Base-by-base conservation (phyloP, 2,113 vertebrate genomes). In the Leptobrachium leishanense region DNA sequence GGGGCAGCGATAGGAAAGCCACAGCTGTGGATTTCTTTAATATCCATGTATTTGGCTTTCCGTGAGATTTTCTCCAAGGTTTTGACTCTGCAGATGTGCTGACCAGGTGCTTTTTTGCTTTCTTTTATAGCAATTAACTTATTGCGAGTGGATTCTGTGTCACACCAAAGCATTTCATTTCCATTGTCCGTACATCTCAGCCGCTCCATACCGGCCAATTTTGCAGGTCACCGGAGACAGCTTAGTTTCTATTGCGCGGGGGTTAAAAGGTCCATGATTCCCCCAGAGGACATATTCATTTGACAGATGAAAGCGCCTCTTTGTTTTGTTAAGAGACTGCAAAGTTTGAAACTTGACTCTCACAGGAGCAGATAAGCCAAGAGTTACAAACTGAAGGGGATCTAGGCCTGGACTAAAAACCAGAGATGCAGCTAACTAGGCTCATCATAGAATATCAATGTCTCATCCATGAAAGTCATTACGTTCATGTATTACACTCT, bases 401-500 rank as follows among this genome's bases (percentile, higher is more conserved):
- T 44, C 43, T 44, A 69, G 43, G 43, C 68, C 43, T 46, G n/a
- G 12, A 20, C 20, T 46, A 43, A 69, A 31, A 42, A 46, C 46
- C 43, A n/a, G 41, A 69, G 3, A 43, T 5, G 13, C 43, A 10
- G 42, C 41, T 68, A 68, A 70, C 68, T 31, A 13, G 2, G 68
- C 44, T 70, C 15, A 70, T 70, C 6, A 2, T 50, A n/a, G 43
- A 70, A 43, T 31, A 70, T 70, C 20, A 9, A 6, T 6, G 43
- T 50, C 68, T 50, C 43, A 53, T 70, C 43, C 43, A 31, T 70
- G 43, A 70, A 20, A 70, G 68, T 5, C 68, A 70, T 70, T 70
- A 10, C 2, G 7, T 31, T 70, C 43, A 46, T 70, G 44, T 7
- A 67, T 50, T 50, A 70, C 43, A 70, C 68, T 31, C 68, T 70